These are phyloP conservation scores for Cryptocephalus moraei DNA, from an alignment of 2,888 invertebrate genomes.

Conservation along the genomic window DNA sequence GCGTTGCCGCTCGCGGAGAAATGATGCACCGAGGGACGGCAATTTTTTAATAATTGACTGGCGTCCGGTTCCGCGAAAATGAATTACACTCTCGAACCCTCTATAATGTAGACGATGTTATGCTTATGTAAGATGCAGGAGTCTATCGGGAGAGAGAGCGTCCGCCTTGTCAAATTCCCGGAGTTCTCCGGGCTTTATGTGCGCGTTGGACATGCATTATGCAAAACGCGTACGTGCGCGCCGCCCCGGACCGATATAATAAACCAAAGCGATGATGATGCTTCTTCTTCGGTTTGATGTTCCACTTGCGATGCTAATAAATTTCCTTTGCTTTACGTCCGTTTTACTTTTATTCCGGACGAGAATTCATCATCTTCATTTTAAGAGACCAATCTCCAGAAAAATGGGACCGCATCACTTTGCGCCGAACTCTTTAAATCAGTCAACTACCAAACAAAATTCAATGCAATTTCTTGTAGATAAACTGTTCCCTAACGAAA, in stretches of 20 bases:
- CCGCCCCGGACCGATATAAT: conserved; percentile 6
- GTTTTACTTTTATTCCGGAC: conserved; percentile 1
- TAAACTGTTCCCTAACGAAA: too few relatives aligned
- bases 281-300: too few relatives aligned
- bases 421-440: too few relatives aligned
- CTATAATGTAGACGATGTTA: conserved; percentile 29
- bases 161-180: conserved; percentile 29
- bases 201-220: conserved; percentile 19
- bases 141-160: conserved; percentile 16
- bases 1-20: conserved; percentile 26
- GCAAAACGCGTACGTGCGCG: conserved; percentile 16
- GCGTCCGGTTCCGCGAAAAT: conserved; percentile 41
- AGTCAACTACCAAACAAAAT: too few relatives aligned
- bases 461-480: too few relatives aligned
- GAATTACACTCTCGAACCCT: conserved; percentile 36
- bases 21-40: conserved; percentile 41
- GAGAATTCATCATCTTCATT: too few relatives aligned
- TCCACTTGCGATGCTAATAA: too few relatives aligned
- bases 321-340: not conserved
- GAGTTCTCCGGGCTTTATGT: conserved; percentile 22
- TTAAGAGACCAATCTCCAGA: too few relatives aligned
- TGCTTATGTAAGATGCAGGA: conserved; percentile 32
- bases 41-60: conserved; percentile 46
- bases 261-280: conserved; percentile 3
- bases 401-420: too few relatives aligned